Evolutionary conservation across 1,140 invertebrate species (phyloP), one percentile per base, ranked within the genome.

Genomic region (Lepeophtheirus salmonis): DNA sequence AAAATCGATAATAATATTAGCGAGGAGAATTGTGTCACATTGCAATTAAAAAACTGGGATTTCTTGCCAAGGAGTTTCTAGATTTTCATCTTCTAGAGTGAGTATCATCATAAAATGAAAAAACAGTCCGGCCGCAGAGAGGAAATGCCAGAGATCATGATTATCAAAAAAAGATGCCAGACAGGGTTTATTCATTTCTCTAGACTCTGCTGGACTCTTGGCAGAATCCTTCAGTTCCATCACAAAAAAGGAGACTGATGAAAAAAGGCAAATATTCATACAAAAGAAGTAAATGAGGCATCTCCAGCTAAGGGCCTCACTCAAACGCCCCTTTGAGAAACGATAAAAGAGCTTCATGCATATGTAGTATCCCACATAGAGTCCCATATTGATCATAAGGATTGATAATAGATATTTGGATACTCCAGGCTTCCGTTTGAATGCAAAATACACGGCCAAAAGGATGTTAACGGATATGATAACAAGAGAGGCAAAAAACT

Each of bases 111-210:
- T 84, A 67, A 90, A 91, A 21, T 83, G 86, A 65, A 90, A 83
- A 67, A 90, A 91, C 76, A 91, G 79, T 49, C 83, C 83, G 23
- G 80, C 75, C 3, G 87, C 83, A 16, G 87, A 90, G 0, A 89
- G 72, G 65, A 89, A 80, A 71, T 92, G 88, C 89, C 89, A 92
- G 20, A 87, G 77, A 67, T 92, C 88, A 70, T 92, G 89, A 25
- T 75, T 78, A 71, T 94, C 89, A 68, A 84, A 89, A 67, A 90
- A 89, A 54, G 89, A 72, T 3, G 89, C 66, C 2, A 79, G 72
- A 68, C 89, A 94, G 20, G 76, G 74, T 41, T 77, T 76, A 70
- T 92, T 94, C 64, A 77, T 78, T 22, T 77, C 73, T 25, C 86
- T 76, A 0, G 86, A 89, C 67, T 81, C 74, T 0, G 88, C 85